Percentiles rank a stretch among this genome's conserved stretches.
These are phyloP conservation scores for Arctocebus calabarensis DNA, from an alignment of 2,797 vertebrate genomes.

Conservation along the genomic window DNA sequence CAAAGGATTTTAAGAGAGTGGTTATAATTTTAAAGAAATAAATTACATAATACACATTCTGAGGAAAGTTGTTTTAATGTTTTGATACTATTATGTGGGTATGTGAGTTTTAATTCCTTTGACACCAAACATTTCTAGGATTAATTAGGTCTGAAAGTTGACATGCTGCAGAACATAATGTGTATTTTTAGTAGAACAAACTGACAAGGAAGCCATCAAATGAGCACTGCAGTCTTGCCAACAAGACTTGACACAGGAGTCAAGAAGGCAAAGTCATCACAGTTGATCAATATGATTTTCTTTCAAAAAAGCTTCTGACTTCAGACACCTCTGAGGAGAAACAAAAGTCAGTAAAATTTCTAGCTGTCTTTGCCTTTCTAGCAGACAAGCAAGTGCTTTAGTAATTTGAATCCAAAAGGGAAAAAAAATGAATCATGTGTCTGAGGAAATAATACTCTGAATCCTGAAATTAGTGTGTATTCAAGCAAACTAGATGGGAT, in stretches of 20 bases:
- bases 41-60: fast-evolving
- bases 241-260: slow-evolving; percentile 2
- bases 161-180: background rate
- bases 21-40: background rate
- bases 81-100: background rate
- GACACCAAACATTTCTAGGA: background rate
- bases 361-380: background rate
- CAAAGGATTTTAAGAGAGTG: background rate
- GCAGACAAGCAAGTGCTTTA: background rate
- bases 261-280: background rate
- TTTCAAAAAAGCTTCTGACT: slow-evolving; percentile 27
- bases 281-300: background rate
- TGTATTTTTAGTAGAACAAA: fast-evolving
- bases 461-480: background rate
- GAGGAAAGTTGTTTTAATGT: background rate
- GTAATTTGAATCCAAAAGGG: background rate
- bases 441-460: background rate
- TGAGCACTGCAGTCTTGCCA: fast-evolving
- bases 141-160: background rate
- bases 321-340: background rate
- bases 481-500: background rate
- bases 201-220: background rate
- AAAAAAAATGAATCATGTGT: background rate
- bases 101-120: background rate
- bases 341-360: background rate